Percentiles rank a stretch among this genome's conserved stretches.
phyloP scores from a whole-genome alignment of 2,888 invertebrate genomes.

The Sepiola atlantica region DNA sequence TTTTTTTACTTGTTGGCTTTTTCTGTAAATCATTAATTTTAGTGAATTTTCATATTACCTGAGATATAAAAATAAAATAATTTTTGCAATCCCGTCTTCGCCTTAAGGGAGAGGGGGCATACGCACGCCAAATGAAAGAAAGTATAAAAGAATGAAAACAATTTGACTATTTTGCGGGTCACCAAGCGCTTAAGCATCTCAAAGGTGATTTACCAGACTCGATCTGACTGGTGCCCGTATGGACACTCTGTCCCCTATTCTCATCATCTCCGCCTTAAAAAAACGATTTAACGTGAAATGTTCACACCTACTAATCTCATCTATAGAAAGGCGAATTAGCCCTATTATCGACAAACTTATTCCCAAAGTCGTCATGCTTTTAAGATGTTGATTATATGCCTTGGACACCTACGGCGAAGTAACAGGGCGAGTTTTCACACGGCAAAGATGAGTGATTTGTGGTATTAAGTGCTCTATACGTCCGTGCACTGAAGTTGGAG shows the following conservation, averaged over 20 bases:
- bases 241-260: background rate
- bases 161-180: background rate
- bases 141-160: background rate
- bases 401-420: background rate
- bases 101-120: background rate
- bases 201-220: background rate
- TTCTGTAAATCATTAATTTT: background rate
- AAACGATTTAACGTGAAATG: background rate
- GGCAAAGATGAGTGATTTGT: background rate
- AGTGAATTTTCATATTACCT: background rate
- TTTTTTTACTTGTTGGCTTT: background rate
- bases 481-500: too few relatives aligned
- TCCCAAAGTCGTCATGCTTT: background rate
- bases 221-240: background rate
- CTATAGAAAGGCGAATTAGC: background rate
- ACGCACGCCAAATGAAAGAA: background rate
- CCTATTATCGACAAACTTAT: background rate
- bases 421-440: background rate
- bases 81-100: background rate
- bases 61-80: background rate
- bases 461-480: background rate
- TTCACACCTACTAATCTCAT: constrained; percentile 2
- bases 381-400: background rate
- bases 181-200: background rate
- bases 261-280: background rate